Evolutionary conservation across 2,888 invertebrate genomes (phyloP), one percentile per base, ranked within the genome.

Genomic region (Nomada fucata): DNA sequence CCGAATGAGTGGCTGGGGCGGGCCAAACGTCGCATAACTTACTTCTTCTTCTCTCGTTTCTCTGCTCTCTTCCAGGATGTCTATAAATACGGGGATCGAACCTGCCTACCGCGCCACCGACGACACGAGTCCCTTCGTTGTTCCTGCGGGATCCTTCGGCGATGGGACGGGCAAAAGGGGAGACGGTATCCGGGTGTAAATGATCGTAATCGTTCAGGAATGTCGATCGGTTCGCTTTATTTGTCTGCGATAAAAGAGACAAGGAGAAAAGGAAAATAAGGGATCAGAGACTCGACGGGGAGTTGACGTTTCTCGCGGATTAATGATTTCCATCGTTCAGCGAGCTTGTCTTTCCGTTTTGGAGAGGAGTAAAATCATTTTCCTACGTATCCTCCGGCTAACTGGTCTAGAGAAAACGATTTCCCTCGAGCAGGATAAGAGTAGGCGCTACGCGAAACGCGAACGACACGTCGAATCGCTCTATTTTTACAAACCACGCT

Each of bases 11-110:
- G 90, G 93, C 93, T 92, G 91, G 92, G 93, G 92, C 92, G 93
- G 93, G 92, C 91, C 91, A 90, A 92, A 91, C 91, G 92, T 92
- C 93, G 93, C 92, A 93, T 93, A 93, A 93, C 92, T 93, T 93
- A 93, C 92, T 91, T 90, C 90, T 89, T 83, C 85, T 88, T 76
- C 79, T 83, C 78, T 61, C 77, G 72, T 63, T 74, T 72, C 77
- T 59, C 73, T 83, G 85, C 79, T 89, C 90, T 90, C 91, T 92
- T 91, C 92, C 92, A 91, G 90, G 91, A 92, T 92, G 91, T 92
- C 93, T 93, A 92, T 93, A 91, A 91, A 91, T 91, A 88, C 86
- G 61, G 75, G 82, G 80, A 88, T 87, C 87, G 88, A 88, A 88
- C 84, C 78, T 82, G 86, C 81, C 80, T 64, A 73, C 70, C 81